Evolutionary conservation across 1,140 invertebrate genomes (phyloP), one percentile per base, ranked within the genome.

Genomic region (Cherax quadricarinatus): DNA sequence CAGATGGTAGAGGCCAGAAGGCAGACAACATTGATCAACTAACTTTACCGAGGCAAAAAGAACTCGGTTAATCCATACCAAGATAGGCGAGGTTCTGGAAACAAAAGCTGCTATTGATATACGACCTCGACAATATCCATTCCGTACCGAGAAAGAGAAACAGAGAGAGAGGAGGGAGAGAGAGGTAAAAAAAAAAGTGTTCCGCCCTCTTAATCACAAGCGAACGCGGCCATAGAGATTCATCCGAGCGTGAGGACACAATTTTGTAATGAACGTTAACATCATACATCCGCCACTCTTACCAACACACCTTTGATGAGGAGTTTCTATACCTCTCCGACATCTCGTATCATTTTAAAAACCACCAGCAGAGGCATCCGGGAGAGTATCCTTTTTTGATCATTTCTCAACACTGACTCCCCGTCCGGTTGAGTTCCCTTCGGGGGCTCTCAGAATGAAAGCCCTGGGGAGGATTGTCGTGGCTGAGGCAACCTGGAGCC

Each of bases 211-310:
- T 90, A 90, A 90, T 90, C 88, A 90, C 88, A 79, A 90, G 53
- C 88, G 81, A 90, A 90, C 88, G 88, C 88, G 70, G 82, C 81
- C 73, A 90, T 90, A 90, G 41, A 78, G 82, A 79, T 79, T 81
- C 88, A 90, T 85, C 85, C 88, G 82, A 90, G 88, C 78, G 88
- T 90, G 70, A 85, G 86, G 48, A 90, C 81, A 90, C 88, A 90
- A 90, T 90, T 90, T 90, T 90, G 81, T 90, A 90, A 90, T 90
- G 88, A 90, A 66, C 88, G 88, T 49, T 90, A 90, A 90, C 88
- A 90, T 84, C 88, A 90, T 90, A 90, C 30, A 73, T 48, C 2
- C 79, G 30, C 81, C n/a, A 66, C 78, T 48, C 86, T 88, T 53
- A 9, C 4, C 53, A 9, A 24, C 49, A 10, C 18, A 60, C 86